These are phyloP conservation scores for Drosophila tani DNA, from an alignment of 1,140 invertebrate genomes.

Conservation along the genomic window DNA sequence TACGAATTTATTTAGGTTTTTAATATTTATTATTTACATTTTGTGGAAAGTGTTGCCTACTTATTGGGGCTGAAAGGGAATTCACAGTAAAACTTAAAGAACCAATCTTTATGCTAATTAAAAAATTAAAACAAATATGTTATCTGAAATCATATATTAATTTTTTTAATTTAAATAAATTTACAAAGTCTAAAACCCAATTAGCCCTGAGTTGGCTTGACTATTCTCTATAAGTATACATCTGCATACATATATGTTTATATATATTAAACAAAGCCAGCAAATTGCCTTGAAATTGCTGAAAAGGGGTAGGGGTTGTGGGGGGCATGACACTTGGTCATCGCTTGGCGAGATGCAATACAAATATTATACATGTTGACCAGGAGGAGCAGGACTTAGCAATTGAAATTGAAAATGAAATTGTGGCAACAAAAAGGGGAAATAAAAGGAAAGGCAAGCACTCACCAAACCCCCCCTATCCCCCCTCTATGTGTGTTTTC, in stretches of 20 bases:
- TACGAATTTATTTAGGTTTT: background rate
- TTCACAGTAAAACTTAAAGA: background rate
- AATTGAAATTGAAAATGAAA: conserved; percentile 80
- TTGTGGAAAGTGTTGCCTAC: background rate
- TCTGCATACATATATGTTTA: no score
- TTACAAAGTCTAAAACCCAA: background rate
- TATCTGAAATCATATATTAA: background rate
- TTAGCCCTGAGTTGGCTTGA: conserved; percentile 16
- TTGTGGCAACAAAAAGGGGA: conserved; percentile 46
- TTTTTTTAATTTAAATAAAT: background rate
- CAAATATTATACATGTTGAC: conserved; percentile 58
- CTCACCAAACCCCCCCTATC: background rate
- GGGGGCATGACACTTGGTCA: conserved; percentile 27
- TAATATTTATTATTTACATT: background rate
- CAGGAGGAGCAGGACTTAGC: conserved; percentile 38
- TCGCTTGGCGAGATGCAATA: conserved; percentile 44
- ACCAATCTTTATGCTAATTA: background rate
- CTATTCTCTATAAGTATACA: conserved; percentile 2
- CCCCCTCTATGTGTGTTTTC: no score
- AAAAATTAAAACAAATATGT: background rate
- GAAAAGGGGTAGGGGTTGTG: background rate
- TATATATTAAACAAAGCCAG: conserved; percentile 43
- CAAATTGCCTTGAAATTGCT: conserved; percentile 35
- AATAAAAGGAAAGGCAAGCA: conserved; percentile 28
- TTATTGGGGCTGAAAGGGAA: background rate